Base-by-base conservation (phyloP, 2,113 vertebrate genomes). In the Aphyosemion australe region DNA sequence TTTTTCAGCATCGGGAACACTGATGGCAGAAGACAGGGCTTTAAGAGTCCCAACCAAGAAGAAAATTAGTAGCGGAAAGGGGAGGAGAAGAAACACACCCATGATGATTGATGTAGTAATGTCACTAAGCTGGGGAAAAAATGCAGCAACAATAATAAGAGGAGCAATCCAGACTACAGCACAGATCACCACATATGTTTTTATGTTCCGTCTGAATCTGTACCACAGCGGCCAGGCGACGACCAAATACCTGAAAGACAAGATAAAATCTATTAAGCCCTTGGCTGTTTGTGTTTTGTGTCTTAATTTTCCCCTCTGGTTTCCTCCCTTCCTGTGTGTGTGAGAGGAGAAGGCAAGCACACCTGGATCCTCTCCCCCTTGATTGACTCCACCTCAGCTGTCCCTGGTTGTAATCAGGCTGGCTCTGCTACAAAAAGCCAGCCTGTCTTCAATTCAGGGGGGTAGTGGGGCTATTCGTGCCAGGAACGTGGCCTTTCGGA, bases 101-200 rank as follows among this genome's bases (percentile, higher is more conserved):
- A 0, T 8, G 8, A 70, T 16, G 0, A 1, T 39, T 0, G 0
- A 0, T 19, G 0, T 1, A 3, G 16, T 1, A 3, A 16, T 0
- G 12, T n/a, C n/a, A n/a, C n/a, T n/a, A 6, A 1, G 2, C 14
- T 1, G 21, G 32, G 7, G 3, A 31, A 2, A 0, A 12, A 50
- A 61, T 0, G 5, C 0, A 31, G 2, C 2, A 32, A 0, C 31
- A 0, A 34, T n/a, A 20, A 54, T 5, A 18, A 69, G 14, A 18
- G 47, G 0, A 32, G 64, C 0, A 12, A 1, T 2, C 74, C 66
- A 76, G 20, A 70, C 55, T 8, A 54, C 0, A 1, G 13, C 16
- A 50, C 46, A 61, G 6, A 59, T n/a, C 13, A 14, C 12, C 8
- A 55, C 12, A 14, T 47, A 37, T 1, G 4, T 9, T 26, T 65